Evolutionary conservation across 2,113 vertebrate genomes (phyloP).

Genomic region (Fregata magnificens): DNA sequence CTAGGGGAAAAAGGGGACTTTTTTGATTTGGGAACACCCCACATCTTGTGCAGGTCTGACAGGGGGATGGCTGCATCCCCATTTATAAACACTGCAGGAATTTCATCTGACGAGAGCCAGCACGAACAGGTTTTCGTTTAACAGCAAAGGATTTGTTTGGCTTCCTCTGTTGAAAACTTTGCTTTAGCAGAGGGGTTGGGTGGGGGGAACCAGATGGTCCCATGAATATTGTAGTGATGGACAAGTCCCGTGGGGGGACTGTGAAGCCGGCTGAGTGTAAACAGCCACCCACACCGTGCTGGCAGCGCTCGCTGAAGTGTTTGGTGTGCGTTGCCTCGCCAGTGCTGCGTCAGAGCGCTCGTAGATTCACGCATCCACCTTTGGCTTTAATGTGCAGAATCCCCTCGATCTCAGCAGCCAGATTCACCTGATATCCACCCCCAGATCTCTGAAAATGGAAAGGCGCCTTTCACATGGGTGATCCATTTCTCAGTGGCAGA

Average conservation of each 20-base stretch:
- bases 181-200: neutral
- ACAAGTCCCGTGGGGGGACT: neutral
- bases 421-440: fast-evolving
- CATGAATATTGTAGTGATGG: neutral
- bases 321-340: neutral
- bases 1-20: neutral
- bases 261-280: neutral
- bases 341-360: neutral
- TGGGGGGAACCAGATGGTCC: neutral
- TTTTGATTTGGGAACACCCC: neutral
- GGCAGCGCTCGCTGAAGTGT: neutral
- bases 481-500: neutral
- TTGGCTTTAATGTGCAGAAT: neutral
- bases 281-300: neutral
- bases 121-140: neutral
- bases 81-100: neutral
- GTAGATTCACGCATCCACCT: neutral
- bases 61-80: neutral
- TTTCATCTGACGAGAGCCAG: neutral
- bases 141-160: neutral
- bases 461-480: neutral
- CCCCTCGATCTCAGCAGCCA: neutral
- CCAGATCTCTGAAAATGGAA: neutral
- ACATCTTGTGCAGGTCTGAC: neutral
- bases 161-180: neutral